phyloP scores from a whole-genome alignment of 2,113 vertebrate genomes.

The Mola mola region DNA sequence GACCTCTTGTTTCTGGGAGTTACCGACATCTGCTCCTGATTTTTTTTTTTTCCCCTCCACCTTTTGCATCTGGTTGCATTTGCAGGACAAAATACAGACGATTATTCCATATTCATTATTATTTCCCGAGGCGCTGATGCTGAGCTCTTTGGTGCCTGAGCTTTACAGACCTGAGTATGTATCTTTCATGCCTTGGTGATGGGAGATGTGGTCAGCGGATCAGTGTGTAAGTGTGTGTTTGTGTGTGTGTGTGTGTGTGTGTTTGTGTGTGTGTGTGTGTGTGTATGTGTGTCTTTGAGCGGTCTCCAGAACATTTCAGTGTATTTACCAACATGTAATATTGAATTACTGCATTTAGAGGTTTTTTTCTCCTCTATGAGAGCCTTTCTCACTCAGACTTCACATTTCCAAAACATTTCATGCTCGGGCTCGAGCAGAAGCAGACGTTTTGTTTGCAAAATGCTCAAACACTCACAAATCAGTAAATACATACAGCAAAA shows the following conservation, averaged over 20 bases:
- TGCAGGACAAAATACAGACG: slow-evolving; percentile 86
- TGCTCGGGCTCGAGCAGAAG: no score
- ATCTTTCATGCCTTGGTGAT: slow-evolving; percentile 83
- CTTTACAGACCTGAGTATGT: slow-evolving; percentile 72
- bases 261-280: slow-evolving; percentile 13
- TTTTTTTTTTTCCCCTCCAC: slow-evolving; percentile 84
- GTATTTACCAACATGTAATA: no score
- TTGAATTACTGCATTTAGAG: no score
- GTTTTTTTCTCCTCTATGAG: no score
- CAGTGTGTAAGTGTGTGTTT: slow-evolving; percentile 26
- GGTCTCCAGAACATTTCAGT: no score
- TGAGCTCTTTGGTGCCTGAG: slow-evolving; percentile 82
- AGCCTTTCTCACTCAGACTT: no score
- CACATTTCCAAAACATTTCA: no score
- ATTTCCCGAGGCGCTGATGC: slow-evolving; percentile 87
- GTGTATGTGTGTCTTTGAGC: slow-evolving; percentile 21
- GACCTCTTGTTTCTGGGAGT: slow-evolving; percentile 59
- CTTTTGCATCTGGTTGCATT: slow-evolving; percentile 96
- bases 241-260: slow-evolving; percentile 35
- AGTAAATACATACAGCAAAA: no score
- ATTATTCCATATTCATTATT: slow-evolving; percentile 98
- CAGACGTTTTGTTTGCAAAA: no score
- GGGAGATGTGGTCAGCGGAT: slow-evolving; percentile 34
- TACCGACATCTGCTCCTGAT: slow-evolving; percentile 91
- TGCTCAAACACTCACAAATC: no score